phyloP scores from a whole-genome alignment of 2,113 vertebrate species.

The Antechinus flavipes region DNA sequence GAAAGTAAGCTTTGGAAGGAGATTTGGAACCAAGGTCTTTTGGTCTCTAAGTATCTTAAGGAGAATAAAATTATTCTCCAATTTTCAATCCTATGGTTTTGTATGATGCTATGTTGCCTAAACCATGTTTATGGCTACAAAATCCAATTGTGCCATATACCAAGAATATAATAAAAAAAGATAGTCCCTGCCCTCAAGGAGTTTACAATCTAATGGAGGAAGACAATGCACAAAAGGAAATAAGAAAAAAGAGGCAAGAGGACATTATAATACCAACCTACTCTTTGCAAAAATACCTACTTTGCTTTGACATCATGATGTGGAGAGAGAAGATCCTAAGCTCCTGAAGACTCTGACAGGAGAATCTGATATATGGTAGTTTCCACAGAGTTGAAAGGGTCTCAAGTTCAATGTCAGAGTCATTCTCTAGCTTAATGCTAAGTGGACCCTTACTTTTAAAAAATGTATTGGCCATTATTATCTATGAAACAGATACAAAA shows the following conservation, averaged over 20 bases:
- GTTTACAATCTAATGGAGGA: too few species aligned
- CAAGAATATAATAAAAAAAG: too few species aligned
- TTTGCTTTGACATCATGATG: neutral
- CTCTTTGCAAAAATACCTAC: neutral
- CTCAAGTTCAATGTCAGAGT: neutral
- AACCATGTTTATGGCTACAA: neutral
- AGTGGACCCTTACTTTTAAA: neutral
- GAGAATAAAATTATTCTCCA: neutral
- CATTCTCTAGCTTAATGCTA: neutral
- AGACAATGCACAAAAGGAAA: too few species aligned
- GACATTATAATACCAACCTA: neutral
- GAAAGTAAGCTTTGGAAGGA: neutral
- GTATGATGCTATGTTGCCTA: neutral
- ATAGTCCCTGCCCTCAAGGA: too few species aligned
- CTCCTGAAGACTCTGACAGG: neutral
- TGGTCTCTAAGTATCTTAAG: neutral
- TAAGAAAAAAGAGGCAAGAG: too few species aligned
- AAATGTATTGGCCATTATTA: neutral
- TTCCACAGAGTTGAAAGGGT: neutral
- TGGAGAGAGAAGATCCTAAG: neutral
- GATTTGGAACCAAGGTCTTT: neutral
- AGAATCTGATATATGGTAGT: neutral
- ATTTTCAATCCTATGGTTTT: neutral
- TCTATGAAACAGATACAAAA: neutral
- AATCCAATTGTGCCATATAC: neutral